Percentiles rank a stretch among this genome's conserved stretches.
Conservation (phyloP, 2,888 invertebrate genomes). For the Cecidostiba fungosa region DNA sequence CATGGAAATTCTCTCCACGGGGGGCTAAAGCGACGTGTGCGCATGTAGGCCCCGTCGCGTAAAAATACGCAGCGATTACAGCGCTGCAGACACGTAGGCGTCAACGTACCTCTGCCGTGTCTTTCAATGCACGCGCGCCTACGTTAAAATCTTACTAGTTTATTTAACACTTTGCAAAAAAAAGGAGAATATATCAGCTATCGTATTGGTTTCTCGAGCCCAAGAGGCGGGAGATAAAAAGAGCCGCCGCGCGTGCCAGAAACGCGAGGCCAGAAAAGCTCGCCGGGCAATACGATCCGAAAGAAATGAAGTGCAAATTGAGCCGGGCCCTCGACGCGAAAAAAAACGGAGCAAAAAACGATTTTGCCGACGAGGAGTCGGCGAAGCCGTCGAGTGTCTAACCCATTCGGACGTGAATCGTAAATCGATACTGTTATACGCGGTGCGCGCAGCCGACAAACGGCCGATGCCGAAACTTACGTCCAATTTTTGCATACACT, state of each 20-base stretch:
- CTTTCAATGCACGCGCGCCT: background rate
- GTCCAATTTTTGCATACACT: background rate
- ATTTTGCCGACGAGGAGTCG: constrained; percentile 52
- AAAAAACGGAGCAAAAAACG: constrained; percentile 61
- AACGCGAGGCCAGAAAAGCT: constrained; percentile 70
- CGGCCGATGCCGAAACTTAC: no score
- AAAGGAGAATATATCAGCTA: background rate
- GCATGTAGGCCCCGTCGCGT: constrained; percentile 66
- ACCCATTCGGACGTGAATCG: constrained; percentile 76
- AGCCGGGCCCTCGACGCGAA: constrained; percentile 64
- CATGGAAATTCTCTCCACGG: constrained; percentile 74
- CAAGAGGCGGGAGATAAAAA: background rate
- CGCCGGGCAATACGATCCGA: constrained; percentile 75
- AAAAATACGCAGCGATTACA: constrained; percentile 72
- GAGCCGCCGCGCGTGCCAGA: constrained; percentile 13
- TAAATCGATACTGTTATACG: constrained; percentile 77
- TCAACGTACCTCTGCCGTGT: constrained; percentile 73
- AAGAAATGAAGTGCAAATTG: constrained; percentile 79
- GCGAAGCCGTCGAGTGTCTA: constrained; percentile 62
- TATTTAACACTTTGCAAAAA: background rate
- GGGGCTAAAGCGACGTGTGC: constrained; percentile 67
- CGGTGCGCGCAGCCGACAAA: constrained; percentile 37
- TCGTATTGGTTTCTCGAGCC: background rate
- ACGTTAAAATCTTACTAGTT: background rate
- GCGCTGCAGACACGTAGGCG: constrained; percentile 72